phyloP scores from a whole-genome alignment of 2,888 invertebrate genomes.

The Nomada fabriciana region DNA sequence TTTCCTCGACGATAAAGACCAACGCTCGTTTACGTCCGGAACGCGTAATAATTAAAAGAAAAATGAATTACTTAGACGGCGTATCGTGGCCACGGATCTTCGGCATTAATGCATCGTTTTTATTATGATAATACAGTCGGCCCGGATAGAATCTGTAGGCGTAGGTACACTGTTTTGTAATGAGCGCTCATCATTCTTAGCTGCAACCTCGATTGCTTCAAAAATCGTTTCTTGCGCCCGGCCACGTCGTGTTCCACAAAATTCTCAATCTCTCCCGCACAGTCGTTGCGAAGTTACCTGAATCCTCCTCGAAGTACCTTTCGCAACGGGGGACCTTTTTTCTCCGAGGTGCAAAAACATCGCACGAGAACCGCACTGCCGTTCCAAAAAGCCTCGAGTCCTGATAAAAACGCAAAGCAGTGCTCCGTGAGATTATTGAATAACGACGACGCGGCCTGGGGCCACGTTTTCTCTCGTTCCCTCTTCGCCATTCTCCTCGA shows the following conservation, averaged over 20 bases:
- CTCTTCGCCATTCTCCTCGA: slow-evolving; percentile 19
- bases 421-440: slow-evolving; percentile 71
- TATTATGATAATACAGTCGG: slow-evolving; percentile 18
- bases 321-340: no score
- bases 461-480: slow-evolving; percentile 53
- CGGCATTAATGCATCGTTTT: slow-evolving; percentile 13
- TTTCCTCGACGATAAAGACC: background rate
- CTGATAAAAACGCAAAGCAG: slow-evolving; percentile 47
- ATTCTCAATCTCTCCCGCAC: no score
- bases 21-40: slow-evolving; percentile 1
- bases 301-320: no score
- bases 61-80: background rate
- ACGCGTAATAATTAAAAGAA: slow-evolving; percentile 24
- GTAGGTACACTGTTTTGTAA: slow-evolving; percentile 21
- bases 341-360: no score
- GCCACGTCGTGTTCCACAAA: background rate
- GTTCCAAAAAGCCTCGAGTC: slow-evolving; percentile 2
- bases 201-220: background rate
- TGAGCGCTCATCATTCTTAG: background rate
- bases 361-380: background rate
- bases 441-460: slow-evolving; percentile 72
- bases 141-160: background rate
- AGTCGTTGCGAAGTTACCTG: no score
- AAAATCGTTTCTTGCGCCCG: background rate
- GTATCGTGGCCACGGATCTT: slow-evolving; percentile 26